Base-by-base conservation (phyloP, 2,113 vertebrate species). In the Glareola pratincola region DNA sequence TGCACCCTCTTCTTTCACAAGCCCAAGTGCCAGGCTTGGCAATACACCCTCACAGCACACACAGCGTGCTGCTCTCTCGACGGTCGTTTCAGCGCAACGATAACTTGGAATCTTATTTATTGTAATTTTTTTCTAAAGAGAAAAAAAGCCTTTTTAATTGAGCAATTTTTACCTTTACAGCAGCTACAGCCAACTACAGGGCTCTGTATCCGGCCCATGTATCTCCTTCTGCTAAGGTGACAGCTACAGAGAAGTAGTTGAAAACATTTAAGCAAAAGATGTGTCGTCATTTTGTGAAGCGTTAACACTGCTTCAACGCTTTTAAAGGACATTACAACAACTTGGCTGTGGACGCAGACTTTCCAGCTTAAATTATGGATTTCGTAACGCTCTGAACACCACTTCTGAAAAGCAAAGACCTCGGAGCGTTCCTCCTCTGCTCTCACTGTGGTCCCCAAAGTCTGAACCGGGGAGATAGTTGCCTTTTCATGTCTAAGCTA, bases 321-420 rank as follows among this genome's bases (percentile, higher is more conserved):
- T 79, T 79, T 64, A 72, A 81, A 92, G 54, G 85, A 90, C 47
- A 10, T 48, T n/a, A 37, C 57, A 60, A 39, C 10, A 12, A 20
- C 45, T 36, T 62, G 37, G 80, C 74, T 81, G 32, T 1, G 14
- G 29, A 88, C 10, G 5, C 37, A 53, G 76, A 50, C 14, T 50
- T 84, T 62, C 19, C 87, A 77, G 57, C 50, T 73, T 73, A 76
- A 82, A 78, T 82, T 63, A 80, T 7, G 45, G 78, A 76, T 96
- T 93, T 93, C 8, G 1, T 36, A 80, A 66, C 1, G 4, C 54
- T 68, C 57, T 47, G 63, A 83, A 84, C 51, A 76, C 14, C 71
- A 43, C 45, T 94, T 79, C 43, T 30, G 47, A 66, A 74, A 75
- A 60, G 71, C n/a, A 43, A 37, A 53, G n/a, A 67, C 62, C 48